Base-by-base conservation (phyloP, 2,797 vertebrate genomes). In the Synaphobranchus kaupii region DNA sequence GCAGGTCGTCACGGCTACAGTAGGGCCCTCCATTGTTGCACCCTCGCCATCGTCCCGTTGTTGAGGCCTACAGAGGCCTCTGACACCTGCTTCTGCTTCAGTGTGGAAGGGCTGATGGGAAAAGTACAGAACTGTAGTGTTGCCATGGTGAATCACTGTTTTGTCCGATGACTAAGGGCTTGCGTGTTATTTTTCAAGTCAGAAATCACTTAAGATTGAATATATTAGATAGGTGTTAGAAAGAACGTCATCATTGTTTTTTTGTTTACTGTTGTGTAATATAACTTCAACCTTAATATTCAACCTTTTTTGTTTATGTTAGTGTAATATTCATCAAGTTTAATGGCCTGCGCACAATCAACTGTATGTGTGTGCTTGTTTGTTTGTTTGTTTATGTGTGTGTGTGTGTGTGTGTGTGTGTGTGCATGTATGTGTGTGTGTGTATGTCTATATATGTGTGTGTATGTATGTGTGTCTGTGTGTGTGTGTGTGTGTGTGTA, bases 221-320 rank as follows among this genome's bases (percentile, higher is more conserved):
- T 73, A 78, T 31, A 39, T 86, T 58, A 86, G 73, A 80, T 76
- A 86, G 39, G 71, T 39, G 52, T 78, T 9, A 31, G 17, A 71
- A 50, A 52, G 71, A 86, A 86, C 78, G 52, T 80, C 39, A 2
- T 39, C 39, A 39, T 39, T 39, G 39, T 39, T 39, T 39, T 39
- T 39, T 39, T 39, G 39, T 78, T 39, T 39, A 39, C 39, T 39
- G 39, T 39, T 39, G 39, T 39, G 39, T 39, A 39, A 39, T 39
- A 39, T 39, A 39, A 39, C 3, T 39, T 39, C 3, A 39, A 39
- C 39, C 39, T 39, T 39, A 39, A 39, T 39, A 39, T 39, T 39
- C 1, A 2, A 39, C 39, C 39, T 39, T 39, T 39, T 39, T 39
- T 39, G 39, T 39, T 39, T 39, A 39, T 39, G 39, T 39, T 39